Evolutionary conservation across 2,888 invertebrate genomes (phyloP), one percentile per base, ranked within the genome.

Genomic region (Phlogophora meticulosa): DNA sequence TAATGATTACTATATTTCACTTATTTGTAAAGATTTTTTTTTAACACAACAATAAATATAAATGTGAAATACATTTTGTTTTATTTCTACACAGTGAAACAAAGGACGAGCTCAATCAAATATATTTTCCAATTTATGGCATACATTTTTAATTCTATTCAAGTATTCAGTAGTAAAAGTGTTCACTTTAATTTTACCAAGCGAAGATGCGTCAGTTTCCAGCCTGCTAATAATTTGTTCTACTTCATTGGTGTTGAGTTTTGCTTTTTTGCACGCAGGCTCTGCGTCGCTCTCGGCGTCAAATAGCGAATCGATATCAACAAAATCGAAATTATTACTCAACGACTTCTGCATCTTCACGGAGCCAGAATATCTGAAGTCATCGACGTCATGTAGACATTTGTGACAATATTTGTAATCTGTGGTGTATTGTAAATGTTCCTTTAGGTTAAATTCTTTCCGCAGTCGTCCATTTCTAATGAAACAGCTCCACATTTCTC

Each of bases 11-110:
- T 91, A 90, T 93, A 92, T 93, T 94, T 94, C 95, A 95, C 94
- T 93, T 94, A 95, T 92, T 94, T 95, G 94, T 95, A 95, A 93
- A 94, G 92, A 91, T 92, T 93, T 95, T 93, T 93, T 75, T 94
- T 95, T 94, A 95, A 95, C 94, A 94, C 94, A 94, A 94, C 93
- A 95, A 93, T 95, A 95, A 94, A 94, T 93, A 94, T 95, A 93
- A 94, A 93, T 95, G 95, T 94, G 94, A 93, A 93, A 93, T 92
- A 92, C 76, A 42, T 81, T 84, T 91, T 85, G 91, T 94, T 94
- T 94, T 87, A 89, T 88, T 89, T 85, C n/a, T 22, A 60, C 46
- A 68, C 70, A 71, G 61, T 56, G 59, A 76, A 83, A 70, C 57
- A 45, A 51, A 32, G 60, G 72, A 11, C 49, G 10, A 59, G 59